Evolutionary conservation across 1,140 invertebrate genomes (phyloP), one percentile per base, ranked within the genome.

Genomic region (Carcinoscorpius rotundicauda): DNA sequence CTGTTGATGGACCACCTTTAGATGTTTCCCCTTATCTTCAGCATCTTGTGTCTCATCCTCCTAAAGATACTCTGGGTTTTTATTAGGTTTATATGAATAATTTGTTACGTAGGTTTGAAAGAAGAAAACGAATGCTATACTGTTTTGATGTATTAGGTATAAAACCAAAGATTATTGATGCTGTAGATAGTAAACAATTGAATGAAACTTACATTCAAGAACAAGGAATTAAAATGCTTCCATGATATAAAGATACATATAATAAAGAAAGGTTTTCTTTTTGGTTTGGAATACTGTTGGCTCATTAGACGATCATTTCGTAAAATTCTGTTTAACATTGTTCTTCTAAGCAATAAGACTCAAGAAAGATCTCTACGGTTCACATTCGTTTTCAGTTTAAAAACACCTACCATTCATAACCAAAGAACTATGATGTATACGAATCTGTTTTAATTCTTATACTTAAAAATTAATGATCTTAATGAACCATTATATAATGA

Each of bases 191-290:
- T 72, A 87, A 84, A 86, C 91, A 79, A 80, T 80, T 79, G 49
- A 66, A 8, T 52, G 51, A 67, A 52, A 57, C 60, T 55, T 29
- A 29, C 29, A 29, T 29, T 29, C 29, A 85, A n/a, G 70, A 82
- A 51, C 78, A 82, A 74, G 82, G 83, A 4, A 83, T 97, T 4
- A 82, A 81, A 65, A 81, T 89, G 68, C 80, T 98, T 79, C 84
- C 87, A 4, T 83, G 85, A 61, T 98, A 94, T 77, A 78, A 83
- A 67, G 95, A 98, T 82, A 94, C 94, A 1, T 95, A 90, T 80
- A 85, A 91, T 69, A 87, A 29, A 29, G 29, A 2, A 29, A 29
- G 29, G 29, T 29, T 29, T 29, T 29, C 29, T 29, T 29, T 29
- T 29, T 29, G 29, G 29, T 29, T 29, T 29, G 29, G 29, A 2